Evolutionary conservation across 2,888 invertebrate genomes (phyloP), one percentile per base, ranked within the genome.

Genomic region (Achlya flavicornis): DNA sequence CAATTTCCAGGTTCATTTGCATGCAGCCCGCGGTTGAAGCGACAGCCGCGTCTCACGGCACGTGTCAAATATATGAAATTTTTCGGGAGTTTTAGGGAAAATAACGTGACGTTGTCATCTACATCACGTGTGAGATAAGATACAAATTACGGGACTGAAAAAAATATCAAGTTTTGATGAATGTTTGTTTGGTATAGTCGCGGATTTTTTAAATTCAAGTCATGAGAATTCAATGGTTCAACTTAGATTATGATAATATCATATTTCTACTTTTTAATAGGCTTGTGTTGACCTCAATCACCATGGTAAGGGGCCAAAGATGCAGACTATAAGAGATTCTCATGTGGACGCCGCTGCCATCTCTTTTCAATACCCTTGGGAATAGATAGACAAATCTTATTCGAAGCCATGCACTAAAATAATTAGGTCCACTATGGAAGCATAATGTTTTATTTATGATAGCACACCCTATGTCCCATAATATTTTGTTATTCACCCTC

Each of bases 21-120:
- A 86, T 84, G 80, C 85, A 57, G 66, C 14, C 48, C 68, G 67
- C 70, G 70, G 26, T n/a, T 35, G 41, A 35, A 33, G 67, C 58
- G 67, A 61, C 66, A 68, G 69, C 66, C 75, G 75, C 70, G 74
- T 69, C 71, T 70, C 69, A 70, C 59, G 71, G 75, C 76, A 81
- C 84, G 83, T 84, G 84, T 81, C 81, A 80, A 84, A 84, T 83
- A 81, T 79, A 77, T 74, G 67, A 69, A 71, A 77, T 74, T 79
- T 80, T 79, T 74, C 65, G 65, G 77, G 70, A 76, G 72, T 79
- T 80, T 72, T 72, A 63, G 68, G 76, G 76, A 73, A 81, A 79
- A 7, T 4, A 78, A 72, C 68, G 75, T 66, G 48, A 48, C 48
- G 53, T 78, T 79, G 77, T 75, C 77, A 84, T 84, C 82, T 83